Base-by-base conservation (phyloP, 2,888 invertebrate species). In the Steinernema carpocapsae region DNA sequence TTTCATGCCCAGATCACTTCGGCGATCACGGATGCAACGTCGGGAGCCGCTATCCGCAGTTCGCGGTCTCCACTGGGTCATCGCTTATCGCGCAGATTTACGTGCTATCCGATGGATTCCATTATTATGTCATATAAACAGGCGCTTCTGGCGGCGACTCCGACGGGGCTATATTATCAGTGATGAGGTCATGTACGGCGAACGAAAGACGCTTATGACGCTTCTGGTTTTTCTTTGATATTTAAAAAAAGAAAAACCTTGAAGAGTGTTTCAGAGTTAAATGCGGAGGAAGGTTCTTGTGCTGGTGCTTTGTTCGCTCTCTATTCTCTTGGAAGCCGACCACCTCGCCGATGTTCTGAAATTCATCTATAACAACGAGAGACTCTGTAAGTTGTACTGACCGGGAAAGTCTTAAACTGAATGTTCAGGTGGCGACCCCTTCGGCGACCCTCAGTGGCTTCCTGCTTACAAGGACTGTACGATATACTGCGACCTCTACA, bases 381-480 rank as follows among this genome's bases (percentile, higher is more conserved):
- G 22, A 14, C 19, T 77, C n/a, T 77, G 77, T 77, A 59, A 74
- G 74, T 71, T 12, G 24, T 29, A 4, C 10, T 32, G 46, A 56
- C 17, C 32, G 17, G 19, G 22, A 24, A 19, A 46, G 12, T 12
- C 1, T 46, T 51, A 24, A 22, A 43, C 43, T 14, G 24, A 1
- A 70, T 29, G n/a, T 22, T 56, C 51, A 79, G 77, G 80, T 52
- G 81, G 81, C 22, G 77, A 81, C 70, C 75, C 73, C 52, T 81
- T 83, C 70, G 52, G 37, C 14, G 78, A 81, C 70, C 45, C 76
- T 4, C 32, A 56, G 26, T 81, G 81, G 81, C 51, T 83, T 42
- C 81, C 81, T 24, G 81, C 81, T 24, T 77, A 76, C 29, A 75
- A 76, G 7, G 74, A 77, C 19, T 81, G 81, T 70, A 71, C 77